Conservation (phyloP, 2,113 vertebrate species). For the Loxodonta africana region DNA sequence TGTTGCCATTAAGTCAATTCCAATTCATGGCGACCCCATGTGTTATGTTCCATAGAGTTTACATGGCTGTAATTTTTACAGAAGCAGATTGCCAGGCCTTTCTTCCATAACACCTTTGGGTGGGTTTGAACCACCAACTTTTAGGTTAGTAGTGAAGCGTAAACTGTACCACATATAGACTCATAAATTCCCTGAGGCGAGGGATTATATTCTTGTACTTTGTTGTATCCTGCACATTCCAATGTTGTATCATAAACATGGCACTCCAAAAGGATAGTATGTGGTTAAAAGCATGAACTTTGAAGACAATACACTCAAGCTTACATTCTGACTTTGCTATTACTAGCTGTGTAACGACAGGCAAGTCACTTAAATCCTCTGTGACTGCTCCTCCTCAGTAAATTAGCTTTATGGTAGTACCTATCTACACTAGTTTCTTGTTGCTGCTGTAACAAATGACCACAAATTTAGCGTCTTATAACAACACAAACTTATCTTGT, state of each 20-base stretch:
- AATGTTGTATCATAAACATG: accelerated
- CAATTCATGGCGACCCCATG: no score
- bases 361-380: neutral
- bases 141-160: no score
- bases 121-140: no score
- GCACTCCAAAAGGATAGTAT: neutral
- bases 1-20: no score
- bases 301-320: neutral
- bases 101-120: no score
- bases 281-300: neutral
- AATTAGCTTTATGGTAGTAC: neutral
- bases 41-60: no score
- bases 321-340: neutral
- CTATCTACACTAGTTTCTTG: no score
- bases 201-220: neutral
- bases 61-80: no score
- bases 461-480: neutral
- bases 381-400: neutral
- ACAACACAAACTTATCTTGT: neutral
- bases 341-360: neutral
- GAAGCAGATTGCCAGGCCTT: no score
- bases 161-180: neutral
- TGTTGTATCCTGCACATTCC: neutral
- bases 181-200: neutral
- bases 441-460: neutral